phyloP scores from a whole-genome alignment of 2,888 invertebrate genomes.

The Orgyia antiqua region DNA sequence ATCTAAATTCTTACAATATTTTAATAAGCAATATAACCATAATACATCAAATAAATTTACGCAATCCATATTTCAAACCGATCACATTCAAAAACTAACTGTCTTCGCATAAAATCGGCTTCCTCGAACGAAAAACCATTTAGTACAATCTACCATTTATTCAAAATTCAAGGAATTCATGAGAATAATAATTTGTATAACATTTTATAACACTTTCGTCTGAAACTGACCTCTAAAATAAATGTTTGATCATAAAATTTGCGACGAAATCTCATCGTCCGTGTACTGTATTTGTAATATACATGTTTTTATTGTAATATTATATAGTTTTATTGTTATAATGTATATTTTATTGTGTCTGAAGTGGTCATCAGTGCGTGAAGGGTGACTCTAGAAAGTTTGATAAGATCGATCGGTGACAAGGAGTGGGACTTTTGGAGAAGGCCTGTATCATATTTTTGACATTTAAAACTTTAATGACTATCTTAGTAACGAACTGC shows the following conservation, averaged over 20 bases:
- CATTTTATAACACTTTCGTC: conserved; percentile 6
- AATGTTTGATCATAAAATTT: conserved; percentile 15
- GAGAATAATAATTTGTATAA: not conserved
- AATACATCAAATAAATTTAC: not conserved
- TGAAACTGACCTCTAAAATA: conserved; percentile 16
- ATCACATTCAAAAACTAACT: conserved; percentile 6
- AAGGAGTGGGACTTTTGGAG: conserved; percentile 7
- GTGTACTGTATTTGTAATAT: conserved; percentile 7
- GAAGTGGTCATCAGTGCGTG: conserved; percentile 27
- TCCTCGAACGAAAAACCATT: conserved; percentile 7
- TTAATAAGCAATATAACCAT: too few species aligned
- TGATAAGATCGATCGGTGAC: conserved; percentile 12
- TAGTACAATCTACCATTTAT: too few species aligned
- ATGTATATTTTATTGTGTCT: conserved; percentile 30
- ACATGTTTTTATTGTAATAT: conserved; percentile 21
- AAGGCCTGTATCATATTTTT: too few species aligned
- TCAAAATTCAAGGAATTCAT: conserved; percentile 5
- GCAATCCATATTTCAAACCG: conserved; percentile 3
- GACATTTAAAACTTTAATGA: too few species aligned
- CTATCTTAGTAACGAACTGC: too few species aligned
- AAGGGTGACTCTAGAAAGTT: conserved; percentile 30
- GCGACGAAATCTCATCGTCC: conserved; percentile 15
- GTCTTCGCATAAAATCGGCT: conserved; percentile 3
- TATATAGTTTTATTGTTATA: conserved; percentile 28
- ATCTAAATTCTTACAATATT: too few species aligned